Evolutionary conservation across 1,140 invertebrate species (phyloP), one percentile per base, ranked within the genome.

Genomic region (Drosophila quadrilineata): DNA sequence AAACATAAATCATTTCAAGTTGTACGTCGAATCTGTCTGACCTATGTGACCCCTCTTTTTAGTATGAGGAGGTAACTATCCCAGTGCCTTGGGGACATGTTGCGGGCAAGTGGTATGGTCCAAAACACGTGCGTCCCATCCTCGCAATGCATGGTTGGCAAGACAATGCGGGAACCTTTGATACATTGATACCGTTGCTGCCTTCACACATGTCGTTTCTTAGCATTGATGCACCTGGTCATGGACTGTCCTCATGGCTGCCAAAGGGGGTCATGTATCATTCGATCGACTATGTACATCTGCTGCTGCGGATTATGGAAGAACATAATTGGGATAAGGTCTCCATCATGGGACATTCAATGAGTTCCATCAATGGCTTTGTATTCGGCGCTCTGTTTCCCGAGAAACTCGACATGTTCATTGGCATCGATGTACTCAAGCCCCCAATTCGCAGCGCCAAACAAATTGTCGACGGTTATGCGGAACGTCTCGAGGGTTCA

Each of bases 101-200:
- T 6, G 89, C 92, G 3, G 94, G 92, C 62, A 94, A 94, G 86
- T 90, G 92, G 88, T 95, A 94, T 93, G 93, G 93, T 2, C 91
- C 91, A 12, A 90, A 90, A 6, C 75, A 91, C 22, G 90, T 90
- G 1, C 88, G 91, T 26, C 94, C 94, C 0, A 92, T 95, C 26
- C 71, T 96, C 12, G 92, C 92, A 0, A 59, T 95, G 6, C 95
- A 96, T 79, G 95, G 95, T 0, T 95, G 94, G 94, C 91, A 93
- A 89, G 93, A 94, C 71, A 95, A 95, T 77, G 92, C 94, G 29
- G 93, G 92, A 5, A 93, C 92, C 2, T 96, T 94, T 90, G 94
- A 95, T 82, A 89, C 89, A 1, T 74, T 95, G 21, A 91, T 93
- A 17, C 93, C 93, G 3, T 73, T 93, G 19, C 69, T 95, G 12